phyloP scores from a whole-genome alignment of 2,797 vertebrate species.

The Apogon talboti region DNA sequence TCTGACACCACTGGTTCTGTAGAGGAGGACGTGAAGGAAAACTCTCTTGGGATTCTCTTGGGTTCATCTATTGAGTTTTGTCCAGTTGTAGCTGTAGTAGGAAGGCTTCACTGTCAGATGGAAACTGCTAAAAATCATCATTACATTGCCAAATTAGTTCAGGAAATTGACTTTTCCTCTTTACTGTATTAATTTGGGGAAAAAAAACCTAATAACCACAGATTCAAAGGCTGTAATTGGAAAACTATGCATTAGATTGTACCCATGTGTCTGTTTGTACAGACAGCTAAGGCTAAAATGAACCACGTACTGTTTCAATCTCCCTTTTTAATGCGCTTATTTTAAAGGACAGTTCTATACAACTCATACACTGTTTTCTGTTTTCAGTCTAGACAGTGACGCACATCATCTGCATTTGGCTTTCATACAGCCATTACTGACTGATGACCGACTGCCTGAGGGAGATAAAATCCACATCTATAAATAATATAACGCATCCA shows the following conservation, averaged over 20 bases:
- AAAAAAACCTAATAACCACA: too few species aligned
- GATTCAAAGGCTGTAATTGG: neutral
- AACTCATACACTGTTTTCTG: conserved; percentile 24
- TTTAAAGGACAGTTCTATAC: conserved; percentile 5
- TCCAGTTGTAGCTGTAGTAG: too few species aligned
- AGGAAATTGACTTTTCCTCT: too few species aligned
- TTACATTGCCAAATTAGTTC: too few species aligned
- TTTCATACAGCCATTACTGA: conserved; percentile 29
- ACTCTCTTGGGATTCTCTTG: too few species aligned
- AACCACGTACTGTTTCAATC: neutral
- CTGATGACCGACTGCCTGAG: conserved; percentile 25
- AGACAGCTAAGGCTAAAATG: neutral
- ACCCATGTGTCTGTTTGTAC: neutral
- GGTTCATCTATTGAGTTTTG: too few species aligned
- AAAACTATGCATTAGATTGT: neutral
- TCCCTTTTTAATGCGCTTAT: neutral
- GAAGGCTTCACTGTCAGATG: too few species aligned
- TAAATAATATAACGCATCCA: neutral
- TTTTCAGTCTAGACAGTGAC: conserved; percentile 57
- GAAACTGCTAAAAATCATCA: too few species aligned
- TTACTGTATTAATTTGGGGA: too few species aligned
- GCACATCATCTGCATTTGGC: conserved; percentile 47
- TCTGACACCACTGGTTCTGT: neutral
- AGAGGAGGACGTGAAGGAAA: neutral
- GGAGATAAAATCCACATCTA: conserved; percentile 1